Evolutionary conservation across 1,140 invertebrate species (phyloP).

Genomic region (Oryctes rhinoceros): DNA sequence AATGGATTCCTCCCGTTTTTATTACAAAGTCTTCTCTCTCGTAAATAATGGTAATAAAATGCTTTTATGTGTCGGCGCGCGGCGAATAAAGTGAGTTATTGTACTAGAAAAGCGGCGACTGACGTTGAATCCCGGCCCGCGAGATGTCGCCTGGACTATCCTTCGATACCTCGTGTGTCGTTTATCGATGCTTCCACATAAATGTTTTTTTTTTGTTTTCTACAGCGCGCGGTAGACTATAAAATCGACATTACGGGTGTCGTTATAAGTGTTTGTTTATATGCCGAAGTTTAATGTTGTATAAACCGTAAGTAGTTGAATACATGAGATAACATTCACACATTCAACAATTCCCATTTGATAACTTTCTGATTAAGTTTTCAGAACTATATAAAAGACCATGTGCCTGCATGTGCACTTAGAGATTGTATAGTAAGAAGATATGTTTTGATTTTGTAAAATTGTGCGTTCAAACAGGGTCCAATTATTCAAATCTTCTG

Average conservation of each 20-base stretch:
- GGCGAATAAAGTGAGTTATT: background rate
- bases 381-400: no score
- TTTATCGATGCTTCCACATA: background rate
- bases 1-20: constrained; percentile 15
- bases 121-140: background rate
- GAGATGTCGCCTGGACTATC: background rate
- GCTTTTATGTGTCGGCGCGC: constrained; percentile 3
- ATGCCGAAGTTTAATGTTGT: no score
- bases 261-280: background rate
- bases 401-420: no score
- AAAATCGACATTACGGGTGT: background rate
- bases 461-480: no score
- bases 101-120: background rate
- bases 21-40: constrained; percentile 4
- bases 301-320: no score
- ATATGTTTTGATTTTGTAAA: no score
- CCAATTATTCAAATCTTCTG: no score
- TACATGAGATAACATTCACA: no score
- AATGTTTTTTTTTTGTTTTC: constrained; percentile 1
- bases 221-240: background rate
- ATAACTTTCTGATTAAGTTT: no score
- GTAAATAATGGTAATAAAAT: constrained; percentile 21
- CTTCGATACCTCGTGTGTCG: no score
- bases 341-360: no score
- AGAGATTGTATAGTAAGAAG: no score